Base-by-base conservation (phyloP, 35 echinoderm and acorn worm species). In the Lytechinus variegatus region DNA sequence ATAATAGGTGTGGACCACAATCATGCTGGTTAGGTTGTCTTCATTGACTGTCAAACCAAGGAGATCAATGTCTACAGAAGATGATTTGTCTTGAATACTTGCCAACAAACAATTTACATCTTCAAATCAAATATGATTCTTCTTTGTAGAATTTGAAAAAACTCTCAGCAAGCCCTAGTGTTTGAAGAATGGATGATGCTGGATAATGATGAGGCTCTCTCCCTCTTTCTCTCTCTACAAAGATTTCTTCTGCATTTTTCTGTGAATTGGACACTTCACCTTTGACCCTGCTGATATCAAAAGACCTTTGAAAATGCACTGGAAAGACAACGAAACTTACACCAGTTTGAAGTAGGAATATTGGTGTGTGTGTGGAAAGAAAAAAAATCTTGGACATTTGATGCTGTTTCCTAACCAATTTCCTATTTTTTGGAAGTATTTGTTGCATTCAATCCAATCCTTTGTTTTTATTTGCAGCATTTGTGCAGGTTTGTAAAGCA, bases 191-290 rank as follows among this genome's bases (percentile, higher is more conserved):
- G 66, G 66, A 79, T 79, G 4, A 24, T 79, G 21, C 27, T 51
- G 28, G 16, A 12, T 44, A 2, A 44, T 0, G 33, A 44, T 44
- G 33, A 44, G 33, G 33, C 33, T 44, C 33, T 52, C 52, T 52
- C 29, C 52, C 9, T 90, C 87, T 89, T 11, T 89, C 87, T 89
- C 87, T 89, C 27, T 89, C 28, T 52, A 52, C 88, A 3, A 4
- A 44, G 28, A 90, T 54, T 52, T 54, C 28, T 90, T 90, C 28
- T 14, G 52, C 28, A 54, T 90, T 90, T 90, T 90, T 90, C 88
- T 54, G 29, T 90, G 88, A 90, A 90, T 51, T 90, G 29, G 27
- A 90, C 88, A 90, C 88, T 90, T 90, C 29, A 90, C 88, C 33
- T 90, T 90, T 90, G 88, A 90, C 88, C 33, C 52, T 90, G 52